Percentiles rank a stretch among this genome's conserved stretches.
Conservation (phyloP, 2,113 vertebrate species). For the Dromaius novaehollandiae region DNA sequence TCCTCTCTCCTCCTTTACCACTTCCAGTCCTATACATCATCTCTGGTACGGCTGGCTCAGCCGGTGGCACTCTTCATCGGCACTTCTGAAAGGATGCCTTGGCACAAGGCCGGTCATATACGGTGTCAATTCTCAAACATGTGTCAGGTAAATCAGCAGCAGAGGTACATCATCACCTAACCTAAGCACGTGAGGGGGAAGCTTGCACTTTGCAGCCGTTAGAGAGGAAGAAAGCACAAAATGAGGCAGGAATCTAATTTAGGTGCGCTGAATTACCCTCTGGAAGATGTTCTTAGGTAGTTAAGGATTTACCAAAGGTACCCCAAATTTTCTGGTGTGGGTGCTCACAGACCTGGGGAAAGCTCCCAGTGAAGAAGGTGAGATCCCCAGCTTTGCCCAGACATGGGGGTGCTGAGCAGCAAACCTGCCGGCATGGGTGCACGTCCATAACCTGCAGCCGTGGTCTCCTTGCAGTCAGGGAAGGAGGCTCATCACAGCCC, state of each 20-base stretch:
- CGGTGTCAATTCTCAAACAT: neutral
- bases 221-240: neutral
- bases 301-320: neutral
- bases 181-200: neutral
- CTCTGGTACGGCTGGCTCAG: neutral
- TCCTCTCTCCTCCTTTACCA: neutral
- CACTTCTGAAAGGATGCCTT: neutral
- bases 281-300: neutral
- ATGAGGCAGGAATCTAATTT: neutral
- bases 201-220: neutral
- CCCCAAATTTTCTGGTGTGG: neutral
- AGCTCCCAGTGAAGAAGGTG: accelerated
- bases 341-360: neutral
- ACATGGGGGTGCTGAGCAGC: neutral
- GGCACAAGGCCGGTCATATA: neutral
- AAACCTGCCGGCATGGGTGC: accelerated
- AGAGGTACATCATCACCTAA: neutral
- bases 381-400: accelerated
- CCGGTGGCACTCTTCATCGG: neutral
- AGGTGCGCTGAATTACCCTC: neutral
- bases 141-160: neutral
- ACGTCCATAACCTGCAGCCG: accelerated
- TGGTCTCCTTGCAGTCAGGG: neutral
- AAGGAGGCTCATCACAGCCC: neutral
- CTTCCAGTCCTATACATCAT: neutral